These are phyloP conservation scores for Xestia xanthographa DNA, from an alignment of 2,888 invertebrate genomes.

Conservation along the genomic window DNA sequence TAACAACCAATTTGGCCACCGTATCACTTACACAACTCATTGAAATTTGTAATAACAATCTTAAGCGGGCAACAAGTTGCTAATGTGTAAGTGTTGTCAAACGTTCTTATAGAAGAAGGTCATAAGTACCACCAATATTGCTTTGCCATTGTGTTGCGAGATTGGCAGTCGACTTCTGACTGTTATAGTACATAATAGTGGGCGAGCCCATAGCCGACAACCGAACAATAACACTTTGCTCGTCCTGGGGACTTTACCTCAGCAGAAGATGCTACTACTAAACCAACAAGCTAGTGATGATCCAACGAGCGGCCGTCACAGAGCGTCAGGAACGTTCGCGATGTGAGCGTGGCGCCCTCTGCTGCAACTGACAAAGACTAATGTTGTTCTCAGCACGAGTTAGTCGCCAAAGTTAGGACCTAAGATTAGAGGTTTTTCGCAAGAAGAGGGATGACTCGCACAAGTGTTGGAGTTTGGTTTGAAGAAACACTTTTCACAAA, in stretches of 20 bases:
- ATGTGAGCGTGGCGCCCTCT: conserved; percentile 5
- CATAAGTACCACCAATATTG: too few species aligned
- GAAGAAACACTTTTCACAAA: neutral
- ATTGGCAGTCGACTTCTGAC: too few species aligned
- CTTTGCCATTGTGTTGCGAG: too few species aligned
- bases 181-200: too few species aligned
- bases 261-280: neutral
- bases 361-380: conserved; percentile 49
- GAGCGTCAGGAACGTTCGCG: conserved; percentile 17
- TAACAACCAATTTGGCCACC: too few species aligned
- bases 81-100: too few species aligned
- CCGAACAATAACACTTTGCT: neutral
- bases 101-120: too few species aligned
- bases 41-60: too few species aligned
- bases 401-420: conserved; percentile 1
- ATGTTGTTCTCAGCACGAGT: conserved; percentile 37
- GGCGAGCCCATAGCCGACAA: neutral
- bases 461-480: conserved; percentile 1
- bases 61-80: too few species aligned
- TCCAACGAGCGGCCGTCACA: conserved; percentile 31
- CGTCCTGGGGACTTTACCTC: neutral
- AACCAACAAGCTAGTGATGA: conserved; percentile 3
- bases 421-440: conserved; percentile 22
- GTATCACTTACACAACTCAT: too few species aligned
- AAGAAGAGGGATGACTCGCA: conserved; percentile 10